Base-by-base conservation (phyloP, 1,140 invertebrate species). In the Homarus americanus region DNA sequence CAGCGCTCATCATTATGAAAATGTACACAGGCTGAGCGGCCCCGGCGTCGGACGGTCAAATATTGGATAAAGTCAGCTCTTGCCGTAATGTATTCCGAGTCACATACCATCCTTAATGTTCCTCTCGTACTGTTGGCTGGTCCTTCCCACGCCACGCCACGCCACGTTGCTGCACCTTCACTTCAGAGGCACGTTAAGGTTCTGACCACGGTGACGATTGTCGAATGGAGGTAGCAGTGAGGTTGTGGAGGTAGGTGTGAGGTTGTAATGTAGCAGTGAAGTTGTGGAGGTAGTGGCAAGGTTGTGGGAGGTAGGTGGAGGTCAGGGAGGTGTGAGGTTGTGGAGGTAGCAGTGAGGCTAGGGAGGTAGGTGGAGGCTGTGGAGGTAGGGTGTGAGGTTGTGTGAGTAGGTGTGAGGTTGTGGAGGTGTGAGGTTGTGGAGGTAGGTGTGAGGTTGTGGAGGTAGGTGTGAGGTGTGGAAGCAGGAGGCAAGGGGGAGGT, bases 51-150 rank as follows among this genome's bases (percentile, higher is more conserved):
- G 41, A 28, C 34, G 82, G 58, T 28, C 63, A 83, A 83, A 83
- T 83, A 83, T 69, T 63, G 63, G 53, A 63, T 66, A 63, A 83
- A 83, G 82, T 69, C 41, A 34, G 82, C 69, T 53, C 38, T 53
- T 53, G 28, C 12, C 53, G n/a, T 83, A 83, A 83, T 83, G 63
- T 69, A 83, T 83, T 83, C 82, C 32, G 49, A 63, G 58, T 63
- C 82, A 83, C 82, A 83, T 63, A 41, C 82, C 44, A 80, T 53
- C 78, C 78, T 58, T 80, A 80, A 53, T 53, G 78, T 24, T 79
- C 34, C 38, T 79, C 38, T 20, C 20, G n/a, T 20, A 20, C 28
- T 66, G 63, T 20, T 28, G 20, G 28, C 69, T 72, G 69, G 1
- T 1, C 69, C 36, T n/a, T n/a, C n/a, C n/a, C n/a, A 49, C 44